These are phyloP conservation scores for Toxonevra muliebris DNA, from an alignment of 2,888 invertebrate genomes.

Conservation along the genomic window DNA sequence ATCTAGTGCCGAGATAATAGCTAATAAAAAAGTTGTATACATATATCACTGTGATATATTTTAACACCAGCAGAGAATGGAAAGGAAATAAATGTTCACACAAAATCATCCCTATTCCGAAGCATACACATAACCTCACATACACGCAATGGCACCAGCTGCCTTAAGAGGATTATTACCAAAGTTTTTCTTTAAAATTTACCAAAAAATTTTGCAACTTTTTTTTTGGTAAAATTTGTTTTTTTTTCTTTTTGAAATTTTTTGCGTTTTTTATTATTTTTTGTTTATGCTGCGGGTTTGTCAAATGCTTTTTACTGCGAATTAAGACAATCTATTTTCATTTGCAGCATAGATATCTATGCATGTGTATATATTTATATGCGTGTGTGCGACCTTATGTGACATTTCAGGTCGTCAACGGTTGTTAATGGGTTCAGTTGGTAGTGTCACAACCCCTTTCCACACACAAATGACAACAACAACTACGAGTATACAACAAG, in stretches of 20 bases:
- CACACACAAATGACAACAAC: constrained; percentile 15
- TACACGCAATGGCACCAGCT: constrained; percentile 29
- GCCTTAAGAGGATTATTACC: constrained; percentile 44
- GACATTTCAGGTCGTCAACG: constrained; percentile 57
- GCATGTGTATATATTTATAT: constrained; percentile 32
- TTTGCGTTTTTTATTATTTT: constrained; percentile 30
- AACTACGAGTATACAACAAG: constrained; percentile 2
- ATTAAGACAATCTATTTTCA: constrained; percentile 33
- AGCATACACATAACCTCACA: neutral
- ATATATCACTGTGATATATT: too few relatives aligned
- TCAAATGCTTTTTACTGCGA: constrained; percentile 21
- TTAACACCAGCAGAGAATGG: too few relatives aligned
- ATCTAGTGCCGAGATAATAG: too few relatives aligned
- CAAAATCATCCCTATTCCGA: neutral
- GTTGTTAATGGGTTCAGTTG: constrained; percentile 61
- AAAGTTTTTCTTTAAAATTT: constrained; percentile 40
- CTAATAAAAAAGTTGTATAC: too few relatives aligned
- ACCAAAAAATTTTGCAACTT: constrained; percentile 38
- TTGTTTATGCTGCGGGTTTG: constrained; percentile 22
- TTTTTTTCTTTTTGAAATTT: constrained; percentile 16
- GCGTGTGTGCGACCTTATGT: constrained; percentile 50
- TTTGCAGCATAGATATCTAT: constrained; percentile 34
- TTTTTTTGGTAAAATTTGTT: neutral
- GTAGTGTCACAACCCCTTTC: constrained; percentile 57
- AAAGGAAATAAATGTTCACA: too few relatives aligned